Evolutionary conservation across 2,888 invertebrate genomes (phyloP), one percentile per base, ranked within the genome.

Genomic region (Papilio gigon): DNA sequence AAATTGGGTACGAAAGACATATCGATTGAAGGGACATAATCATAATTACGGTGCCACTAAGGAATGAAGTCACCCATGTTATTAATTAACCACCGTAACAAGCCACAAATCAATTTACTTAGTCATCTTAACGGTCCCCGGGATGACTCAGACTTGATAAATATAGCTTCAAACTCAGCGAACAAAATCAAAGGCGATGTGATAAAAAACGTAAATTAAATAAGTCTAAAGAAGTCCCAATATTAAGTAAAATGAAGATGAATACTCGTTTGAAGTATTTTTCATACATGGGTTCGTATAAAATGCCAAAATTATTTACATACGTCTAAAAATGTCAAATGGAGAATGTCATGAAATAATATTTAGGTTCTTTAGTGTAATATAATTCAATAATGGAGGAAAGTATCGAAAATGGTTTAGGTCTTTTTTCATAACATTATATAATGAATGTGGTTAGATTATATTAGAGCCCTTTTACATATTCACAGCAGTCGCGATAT

Each of bases 21-120:
- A 59, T 37, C n/a, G 9, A 20, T 59, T 20, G 22, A 37, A 59
- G 37, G 37, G 12, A 1, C 37, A 14, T 9, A 59, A 59, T 53
- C 33, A 44, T 37, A 44, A 66, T 59, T 30, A 50, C 12, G 22
- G 67, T 50, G 61, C 47, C 47, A 44, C n/a, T 25, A 33, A 44
- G 74, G 72, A 78, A 75, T 83, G 80, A 84, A 85, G 83, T 82
- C 84, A 87, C 82, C 83, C 80, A 83, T 79, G 80, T 84, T 83
- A 84, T 80, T 81, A 83, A 80, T 86, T 85, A 87, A 88, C 79
- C 78, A 85, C 85, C 85, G 84, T 85, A 79, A 81, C 88, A 88
- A 86, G 87, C 86, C 75, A 80, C 83, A 84, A 88, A 88, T 88
- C 86, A 87, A 86, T 56, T 30, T 30, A 56, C 30, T 86, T 87